Conservation (phyloP, 2,113 vertebrate species). For the Myotis lucifugus region DNA sequence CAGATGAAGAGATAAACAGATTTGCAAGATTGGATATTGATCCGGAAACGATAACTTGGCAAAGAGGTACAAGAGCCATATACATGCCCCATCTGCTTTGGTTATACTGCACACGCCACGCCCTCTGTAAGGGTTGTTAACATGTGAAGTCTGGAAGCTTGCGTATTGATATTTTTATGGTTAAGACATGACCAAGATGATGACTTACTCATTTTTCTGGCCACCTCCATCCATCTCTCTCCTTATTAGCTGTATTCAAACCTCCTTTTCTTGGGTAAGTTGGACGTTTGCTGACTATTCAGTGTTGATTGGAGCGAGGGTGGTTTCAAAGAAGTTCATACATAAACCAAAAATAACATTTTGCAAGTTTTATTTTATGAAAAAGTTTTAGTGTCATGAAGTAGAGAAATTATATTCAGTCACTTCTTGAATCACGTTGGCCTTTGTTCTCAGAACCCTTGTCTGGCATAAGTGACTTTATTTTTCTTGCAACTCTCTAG, state of each 20-base stretch:
- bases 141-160: neutral
- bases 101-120: fast-evolving
- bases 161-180: neutral
- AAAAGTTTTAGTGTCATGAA: conserved; percentile 57
- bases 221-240: neutral
- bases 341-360: conserved; percentile 61
- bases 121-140: too few relatives aligned
- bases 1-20: conserved; percentile 91
- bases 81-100: neutral
- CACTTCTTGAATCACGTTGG: conserved; percentile 59
- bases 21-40: conserved; percentile 96
- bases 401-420: conserved; percentile 64
- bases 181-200: neutral
- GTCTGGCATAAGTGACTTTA: conserved; percentile 43
- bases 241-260: neutral
- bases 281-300: conserved; percentile 53
- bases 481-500: conserved; percentile 33
- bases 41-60: conserved; percentile 94
- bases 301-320: conserved; percentile 22
- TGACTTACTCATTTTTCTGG: neutral
- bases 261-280: neutral
- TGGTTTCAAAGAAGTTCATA: conserved; percentile 43
- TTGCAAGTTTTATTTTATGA: conserved; percentile 65
- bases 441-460: conserved; percentile 67
- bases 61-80: conserved; percentile 89